Base-by-base conservation (phyloP, 2,113 vertebrate species). In the Sakesphorus luctuosus region DNA sequence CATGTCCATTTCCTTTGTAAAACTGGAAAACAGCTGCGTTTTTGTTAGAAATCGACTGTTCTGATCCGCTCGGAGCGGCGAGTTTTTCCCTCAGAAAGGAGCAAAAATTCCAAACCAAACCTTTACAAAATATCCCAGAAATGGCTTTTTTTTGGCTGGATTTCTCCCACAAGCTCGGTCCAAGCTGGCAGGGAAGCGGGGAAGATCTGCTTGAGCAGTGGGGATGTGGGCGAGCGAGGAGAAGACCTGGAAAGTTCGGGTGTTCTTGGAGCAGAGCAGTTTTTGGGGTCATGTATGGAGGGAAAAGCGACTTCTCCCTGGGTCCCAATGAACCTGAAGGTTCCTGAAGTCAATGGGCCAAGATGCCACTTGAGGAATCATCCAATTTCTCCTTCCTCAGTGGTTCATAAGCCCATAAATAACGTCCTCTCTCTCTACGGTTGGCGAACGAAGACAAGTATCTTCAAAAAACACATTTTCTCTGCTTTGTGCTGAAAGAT, bases 61-160 rank as follows among this genome's bases (percentile, higher is more conserved):
- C 81, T 61, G 38, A 35, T 90, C 77, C 50, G 73, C 59, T 6
- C 6, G 4, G 87, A 56, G 43, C 61, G 5, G 52, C 0, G 1
- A 46, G 38, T 13, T 53, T 38, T 81, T 56, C 77, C 65, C 77
- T 96, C 87, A 77, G 85, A 87, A 72, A 80, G 69, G 81, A 93
- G 62, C 56, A 26, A 76, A 91, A 95, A 91, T 56, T 91, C 90
- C 95, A 85, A 91, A 73, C 82, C 92, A 93, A 91, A 79, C 78
- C 81, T 95, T 89, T 13, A 55, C 25, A 53, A 94, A 91, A 61
- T 52, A 89, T 87, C 93, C 74, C 87, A 56, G 82, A 47, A 68
- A 44, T 46, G 92, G 87, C 87, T 95, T 95, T 58, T 58, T 87
- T 89, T 94, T 91, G 93, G 93, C 92, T 9, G 44, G 10, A 11